Conservation (phyloP, 2,888 invertebrate species). For the Empis stercorea region DNA sequence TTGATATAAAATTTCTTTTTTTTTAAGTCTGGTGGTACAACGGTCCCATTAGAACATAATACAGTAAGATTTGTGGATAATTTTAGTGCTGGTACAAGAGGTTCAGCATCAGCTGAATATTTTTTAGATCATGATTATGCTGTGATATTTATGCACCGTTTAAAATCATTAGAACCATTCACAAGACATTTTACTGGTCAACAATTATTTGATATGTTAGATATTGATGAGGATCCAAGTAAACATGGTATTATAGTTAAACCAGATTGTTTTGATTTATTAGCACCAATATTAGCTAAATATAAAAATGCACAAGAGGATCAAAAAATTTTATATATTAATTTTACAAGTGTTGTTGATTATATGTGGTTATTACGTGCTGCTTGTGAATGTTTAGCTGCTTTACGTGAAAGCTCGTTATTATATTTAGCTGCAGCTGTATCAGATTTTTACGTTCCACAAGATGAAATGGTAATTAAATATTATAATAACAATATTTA, state of each 20-base stretch:
- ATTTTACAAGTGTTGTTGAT: conserved; percentile 77
- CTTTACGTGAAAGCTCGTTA: conserved; percentile 54
- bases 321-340: conserved; percentile 59
- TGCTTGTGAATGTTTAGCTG: conserved; percentile 62
- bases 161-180: conserved; percentile 84
- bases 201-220: conserved; percentile 67
- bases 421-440: conserved; percentile 97
- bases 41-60: conserved; percentile 90
- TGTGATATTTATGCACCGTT: conserved; percentile 86
- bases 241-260: conserved; percentile 45
- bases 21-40: conserved; percentile 86
- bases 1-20: no score
- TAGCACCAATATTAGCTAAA: conserved; percentile 56
- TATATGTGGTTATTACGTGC: conserved; percentile 84
- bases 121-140: conserved; percentile 79
- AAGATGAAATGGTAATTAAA: conserved; percentile 67
- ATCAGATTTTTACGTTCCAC: conserved; percentile 96
- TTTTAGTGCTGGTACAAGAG: conserved; percentile 94
- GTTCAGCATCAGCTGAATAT: conserved; percentile 90
- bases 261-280: conserved; percentile 56
- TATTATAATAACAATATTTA: no score
- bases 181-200: conserved; percentile 72
- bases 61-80: conserved; percentile 98
- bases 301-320: conserved; percentile 70
- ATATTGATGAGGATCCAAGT: conserved; percentile 37